Percentiles rank a stretch among this genome's conserved stretches.
Conservation (phyloP, 2,888 invertebrate species). For the Tipula unca region DNA sequence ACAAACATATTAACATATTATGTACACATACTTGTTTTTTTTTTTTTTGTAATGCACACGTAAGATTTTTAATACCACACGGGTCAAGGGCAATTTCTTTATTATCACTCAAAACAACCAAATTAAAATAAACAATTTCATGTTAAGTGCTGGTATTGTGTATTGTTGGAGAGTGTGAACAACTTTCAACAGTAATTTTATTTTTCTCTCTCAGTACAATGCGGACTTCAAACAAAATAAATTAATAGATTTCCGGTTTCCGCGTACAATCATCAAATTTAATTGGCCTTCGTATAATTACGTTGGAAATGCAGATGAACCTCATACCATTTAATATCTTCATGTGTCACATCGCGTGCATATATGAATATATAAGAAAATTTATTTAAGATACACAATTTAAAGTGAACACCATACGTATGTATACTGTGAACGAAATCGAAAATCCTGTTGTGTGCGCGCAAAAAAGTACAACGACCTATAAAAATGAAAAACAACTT, state of each 20-base stretch:
- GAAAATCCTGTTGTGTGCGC: background rate
- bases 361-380: background rate
- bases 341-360: background rate
- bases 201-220: too few relatives aligned
- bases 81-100: too few relatives aligned
- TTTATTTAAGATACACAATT: background rate
- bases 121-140: too few relatives aligned
- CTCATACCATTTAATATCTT: background rate
- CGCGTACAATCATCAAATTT: background rate
- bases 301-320: background rate
- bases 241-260: background rate
- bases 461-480: background rate
- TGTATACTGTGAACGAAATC: background rate
- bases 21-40: too few relatives aligned
- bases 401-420: background rate
- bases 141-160: too few relatives aligned
- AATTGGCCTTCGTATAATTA: background rate
- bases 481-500: background rate
- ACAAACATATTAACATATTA: too few relatives aligned
- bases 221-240: background rate
- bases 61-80: too few relatives aligned
- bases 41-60: too few relatives aligned
- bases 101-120: too few relatives aligned
- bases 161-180: too few relatives aligned
- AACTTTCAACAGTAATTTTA: too few relatives aligned